Conservation (phyloP, 2,797 vertebrate genomes). For the Catharus ustulatus region DNA sequence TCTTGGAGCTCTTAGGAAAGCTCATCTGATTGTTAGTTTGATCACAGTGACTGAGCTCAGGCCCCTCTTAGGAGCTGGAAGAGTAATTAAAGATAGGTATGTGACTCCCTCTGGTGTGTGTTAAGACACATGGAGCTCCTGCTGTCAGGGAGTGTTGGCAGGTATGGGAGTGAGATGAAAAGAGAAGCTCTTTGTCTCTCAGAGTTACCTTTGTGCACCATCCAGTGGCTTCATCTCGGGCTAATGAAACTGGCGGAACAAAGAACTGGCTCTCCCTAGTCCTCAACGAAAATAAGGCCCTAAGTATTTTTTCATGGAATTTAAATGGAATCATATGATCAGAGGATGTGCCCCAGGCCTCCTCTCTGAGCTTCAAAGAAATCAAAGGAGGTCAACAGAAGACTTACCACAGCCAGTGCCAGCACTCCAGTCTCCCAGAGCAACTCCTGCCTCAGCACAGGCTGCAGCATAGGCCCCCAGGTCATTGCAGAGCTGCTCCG, state of each 20-base stretch:
- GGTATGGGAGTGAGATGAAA: background rate
- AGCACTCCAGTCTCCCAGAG: too few species aligned
- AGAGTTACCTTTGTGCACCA: slow-evolving; percentile 8
- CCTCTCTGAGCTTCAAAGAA: too few species aligned
- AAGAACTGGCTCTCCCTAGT: background rate
- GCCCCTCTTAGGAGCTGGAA: background rate
- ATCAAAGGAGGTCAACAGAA: too few species aligned
- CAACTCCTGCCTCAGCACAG: too few species aligned
- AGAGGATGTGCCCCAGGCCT: too few species aligned
- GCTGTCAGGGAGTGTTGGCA: background rate
- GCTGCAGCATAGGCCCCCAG: too few species aligned
- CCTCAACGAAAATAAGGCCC: background rate
- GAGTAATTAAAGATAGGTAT: background rate
- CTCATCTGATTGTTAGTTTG: background rate
- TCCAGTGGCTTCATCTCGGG: background rate
- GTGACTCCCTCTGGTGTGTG: background rate
- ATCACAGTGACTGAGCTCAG: background rate
- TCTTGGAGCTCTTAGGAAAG: background rate
- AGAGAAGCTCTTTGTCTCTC: background rate
- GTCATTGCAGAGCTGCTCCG: too few species aligned
- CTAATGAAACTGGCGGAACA: background rate
- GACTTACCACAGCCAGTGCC: too few species aligned
- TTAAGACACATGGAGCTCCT: background rate
- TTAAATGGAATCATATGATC: background rate
- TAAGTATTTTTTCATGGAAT: background rate